phyloP scores from a whole-genome alignment of 2,113 vertebrate species.

The Craseonycteris thonglongyai region DNA sequence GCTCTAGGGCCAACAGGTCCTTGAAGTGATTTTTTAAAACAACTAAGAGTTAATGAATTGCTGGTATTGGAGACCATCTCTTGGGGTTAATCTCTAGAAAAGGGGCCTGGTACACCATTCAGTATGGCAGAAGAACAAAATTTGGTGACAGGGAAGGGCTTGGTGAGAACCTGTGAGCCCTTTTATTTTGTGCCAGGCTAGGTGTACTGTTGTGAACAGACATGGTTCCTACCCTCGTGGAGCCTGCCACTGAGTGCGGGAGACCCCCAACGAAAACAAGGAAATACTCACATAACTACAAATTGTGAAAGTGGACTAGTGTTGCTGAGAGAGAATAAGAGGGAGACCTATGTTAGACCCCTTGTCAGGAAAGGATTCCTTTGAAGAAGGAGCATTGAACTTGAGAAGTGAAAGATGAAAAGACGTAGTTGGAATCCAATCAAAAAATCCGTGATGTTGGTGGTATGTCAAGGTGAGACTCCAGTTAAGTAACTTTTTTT shows the following conservation, averaged over 20 bases:
- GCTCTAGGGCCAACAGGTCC: background rate
- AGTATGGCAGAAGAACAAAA: no score
- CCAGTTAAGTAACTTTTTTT: background rate
- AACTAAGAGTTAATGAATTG: background rate
- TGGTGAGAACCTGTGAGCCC: background rate
- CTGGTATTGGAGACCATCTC: background rate
- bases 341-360: background rate
- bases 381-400: background rate
- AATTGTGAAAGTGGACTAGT: background rate
- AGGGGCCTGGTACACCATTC: background rate
- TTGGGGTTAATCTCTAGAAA: background rate
- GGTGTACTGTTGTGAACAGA: background rate
- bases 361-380: background rate
- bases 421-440: background rate
- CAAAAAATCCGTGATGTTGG: background rate
- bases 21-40: background rate
- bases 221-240: background rate
- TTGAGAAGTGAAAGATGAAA: background rate
- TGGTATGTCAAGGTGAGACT: no score
- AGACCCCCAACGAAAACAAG: background rate
- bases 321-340: background rate
- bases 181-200: background rate
- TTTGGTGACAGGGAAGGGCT: background rate
- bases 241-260: background rate
- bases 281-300: background rate